These are phyloP conservation scores for Rhyacophila evoluta DNA, from an alignment of 2,888 invertebrate species.

Conservation along the genomic window DNA sequence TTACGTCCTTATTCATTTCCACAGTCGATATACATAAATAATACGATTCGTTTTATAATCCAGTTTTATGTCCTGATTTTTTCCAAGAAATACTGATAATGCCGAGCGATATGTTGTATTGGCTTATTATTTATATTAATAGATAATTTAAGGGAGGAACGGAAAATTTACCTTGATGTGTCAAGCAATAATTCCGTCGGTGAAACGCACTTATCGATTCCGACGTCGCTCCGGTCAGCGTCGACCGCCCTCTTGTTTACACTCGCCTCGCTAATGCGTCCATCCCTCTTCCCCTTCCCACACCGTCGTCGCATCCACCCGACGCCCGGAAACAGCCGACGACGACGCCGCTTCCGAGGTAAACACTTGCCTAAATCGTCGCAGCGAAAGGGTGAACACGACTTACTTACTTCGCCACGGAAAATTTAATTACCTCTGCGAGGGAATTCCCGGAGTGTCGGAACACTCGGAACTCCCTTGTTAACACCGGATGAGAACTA, in stretches of 20 bases:
- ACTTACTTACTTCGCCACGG: not conserved
- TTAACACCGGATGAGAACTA: conserved; percentile 7
- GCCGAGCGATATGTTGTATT: too few species aligned
- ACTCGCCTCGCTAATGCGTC: not conserved
- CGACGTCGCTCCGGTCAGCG: conserved; percentile 12
- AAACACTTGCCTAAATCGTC: conserved; percentile 12
- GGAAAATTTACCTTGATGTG: not conserved
- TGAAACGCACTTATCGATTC: conserved; percentile 46
- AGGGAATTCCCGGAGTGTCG: not conserved
- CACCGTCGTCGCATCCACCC: not conserved
- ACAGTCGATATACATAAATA: too few species aligned
- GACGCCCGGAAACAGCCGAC: not conserved
- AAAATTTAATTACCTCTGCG: not conserved
- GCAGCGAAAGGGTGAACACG: not conserved
- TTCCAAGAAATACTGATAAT: too few species aligned
- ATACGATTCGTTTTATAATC: too few species aligned
- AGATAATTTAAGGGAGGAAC: too few species aligned
- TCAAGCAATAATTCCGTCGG: not conserved
- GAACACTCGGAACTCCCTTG: conserved; percentile 5
- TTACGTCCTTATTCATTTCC: too few species aligned
- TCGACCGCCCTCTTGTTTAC: conserved; percentile 24
- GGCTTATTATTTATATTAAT: too few species aligned
- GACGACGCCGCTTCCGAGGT: not conserved
- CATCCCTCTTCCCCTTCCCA: not conserved
- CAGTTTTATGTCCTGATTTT: too few species aligned